Evolutionary conservation across 2,113 vertebrate species (phyloP), one percentile per base, ranked within the genome.

Genomic region (Tachuris rubrigastra): DNA sequence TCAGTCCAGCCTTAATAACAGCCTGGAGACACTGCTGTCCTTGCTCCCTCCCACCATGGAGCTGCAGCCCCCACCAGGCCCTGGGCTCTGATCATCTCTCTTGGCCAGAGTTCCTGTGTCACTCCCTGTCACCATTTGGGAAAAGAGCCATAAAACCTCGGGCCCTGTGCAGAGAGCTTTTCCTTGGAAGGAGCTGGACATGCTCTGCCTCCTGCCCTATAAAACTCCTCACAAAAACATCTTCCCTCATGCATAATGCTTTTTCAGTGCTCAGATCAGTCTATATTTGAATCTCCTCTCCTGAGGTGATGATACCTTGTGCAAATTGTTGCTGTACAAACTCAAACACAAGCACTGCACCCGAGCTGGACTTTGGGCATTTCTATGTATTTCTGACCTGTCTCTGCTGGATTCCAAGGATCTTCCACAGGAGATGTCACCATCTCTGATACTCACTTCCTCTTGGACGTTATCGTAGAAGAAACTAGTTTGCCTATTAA

Each of bases 391-490:
- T 77, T 82, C 44, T 78, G 19, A 74, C 21, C 30, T 2, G 1
- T 8, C 41, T 91, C 80, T 74, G 65, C 46, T 9, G 22, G 72
- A 35, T 59, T 91, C 46, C 37, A 75, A 6, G 37, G 63, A 58
- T n/a, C 50, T 77, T 46, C 47, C 42, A 23, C 6, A 5, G n/a
- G 84, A 74, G 30, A 6, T 58, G 75, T 37, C 60, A 82, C 66
- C 25, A 53, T 49, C 74, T 44, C 41, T 35, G 5, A 82, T 62
- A 14, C 50, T 75, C 60, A 81, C 37, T 96, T 94, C 83, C 87
- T 74, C 31, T 63, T 39, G 41, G 35, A 75, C 0, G 0, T 69
- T 35, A 65, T 2, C 0, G 0, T 14, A 90, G 75, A 77, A 85
- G 24, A 73, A 80, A 35, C 1, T 5, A 39, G 27, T 82, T 72